Percentiles rank a stretch among this genome's conserved stretches.
Conservation (phyloP, 2,888 invertebrate genomes). For the Stratiomys singularior region DNA sequence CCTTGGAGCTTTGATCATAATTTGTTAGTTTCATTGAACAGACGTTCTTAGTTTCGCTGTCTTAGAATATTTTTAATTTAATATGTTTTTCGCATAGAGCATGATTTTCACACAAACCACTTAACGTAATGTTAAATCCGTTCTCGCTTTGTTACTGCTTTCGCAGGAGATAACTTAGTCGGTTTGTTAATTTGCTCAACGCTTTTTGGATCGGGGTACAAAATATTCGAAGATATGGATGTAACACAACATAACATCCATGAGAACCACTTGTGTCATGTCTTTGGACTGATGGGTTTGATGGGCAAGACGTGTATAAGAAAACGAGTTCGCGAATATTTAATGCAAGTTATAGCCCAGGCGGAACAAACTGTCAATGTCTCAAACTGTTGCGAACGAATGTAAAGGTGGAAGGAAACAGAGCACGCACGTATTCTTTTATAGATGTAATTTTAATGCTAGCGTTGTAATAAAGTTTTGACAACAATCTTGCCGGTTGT, state of each 20-base stretch:
- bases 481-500: conserved; percentile 45
- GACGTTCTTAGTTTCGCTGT: too few relatives aligned
- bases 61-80: too few relatives aligned
- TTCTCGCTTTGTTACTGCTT: too few relatives aligned
- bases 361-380: neutral
- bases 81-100: too few relatives aligned
- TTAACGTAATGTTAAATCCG: too few relatives aligned
- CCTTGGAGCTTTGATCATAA: too few relatives aligned
- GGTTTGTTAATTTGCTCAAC: conserved; percentile 19
- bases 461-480: conserved; percentile 46
- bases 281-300: neutral
- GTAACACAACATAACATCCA: conserved; percentile 8
- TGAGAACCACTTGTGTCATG: conserved; percentile 27
- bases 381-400: neutral
- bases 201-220: conserved; percentile 12
- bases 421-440: conserved; percentile 45
- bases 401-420: neutral
- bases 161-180: too few relatives aligned
- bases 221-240: too few relatives aligned
- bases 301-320: conserved; percentile 4
- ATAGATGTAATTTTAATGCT: conserved; percentile 45
- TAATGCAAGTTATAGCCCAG: neutral
- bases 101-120: too few relatives aligned
- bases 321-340: conserved; percentile 12
- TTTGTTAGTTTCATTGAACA: too few relatives aligned